These are phyloP conservation scores for Syrphus vitripennis DNA, from an alignment of 2,888 invertebrate species.

Conservation along the genomic window DNA sequence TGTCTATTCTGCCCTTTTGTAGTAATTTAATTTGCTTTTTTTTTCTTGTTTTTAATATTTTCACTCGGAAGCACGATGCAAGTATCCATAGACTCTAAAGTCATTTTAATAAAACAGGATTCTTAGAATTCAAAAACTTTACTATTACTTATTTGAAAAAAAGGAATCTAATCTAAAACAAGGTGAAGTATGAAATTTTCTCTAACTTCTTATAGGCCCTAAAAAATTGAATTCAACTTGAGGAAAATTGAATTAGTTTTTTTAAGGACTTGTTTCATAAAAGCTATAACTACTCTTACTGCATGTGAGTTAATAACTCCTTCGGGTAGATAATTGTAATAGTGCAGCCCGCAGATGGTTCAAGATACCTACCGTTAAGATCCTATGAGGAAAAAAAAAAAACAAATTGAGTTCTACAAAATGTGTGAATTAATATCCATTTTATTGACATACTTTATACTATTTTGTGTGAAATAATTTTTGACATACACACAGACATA, in stretches of 20 bases:
- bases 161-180: neutral
- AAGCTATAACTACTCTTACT: no score
- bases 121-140: neutral
- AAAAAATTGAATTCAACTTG: no score
- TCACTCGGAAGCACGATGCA: slow-evolving; percentile 23
- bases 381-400: neutral
- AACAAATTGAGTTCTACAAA: slow-evolving; percentile 39
- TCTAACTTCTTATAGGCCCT: no score
- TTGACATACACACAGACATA: slow-evolving; percentile 20
- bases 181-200: neutral
- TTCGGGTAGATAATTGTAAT: no score
- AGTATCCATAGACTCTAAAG: neutral
- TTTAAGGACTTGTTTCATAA: no score
- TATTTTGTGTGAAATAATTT: slow-evolving; percentile 40
- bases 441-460: slow-evolving; percentile 56
- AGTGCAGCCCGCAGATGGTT: no score
- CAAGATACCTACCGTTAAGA: neutral
- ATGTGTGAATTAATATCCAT: slow-evolving; percentile 58
- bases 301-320: no score
- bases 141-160: slow-evolving; percentile 18
- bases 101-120: neutral
- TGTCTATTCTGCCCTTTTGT: neutral
- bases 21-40: slow-evolving; percentile 62
- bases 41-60: slow-evolving; percentile 50
- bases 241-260: no score